phyloP scores from a whole-genome alignment of 2,888 invertebrate species.

The Latrodectus hesperus region DNA sequence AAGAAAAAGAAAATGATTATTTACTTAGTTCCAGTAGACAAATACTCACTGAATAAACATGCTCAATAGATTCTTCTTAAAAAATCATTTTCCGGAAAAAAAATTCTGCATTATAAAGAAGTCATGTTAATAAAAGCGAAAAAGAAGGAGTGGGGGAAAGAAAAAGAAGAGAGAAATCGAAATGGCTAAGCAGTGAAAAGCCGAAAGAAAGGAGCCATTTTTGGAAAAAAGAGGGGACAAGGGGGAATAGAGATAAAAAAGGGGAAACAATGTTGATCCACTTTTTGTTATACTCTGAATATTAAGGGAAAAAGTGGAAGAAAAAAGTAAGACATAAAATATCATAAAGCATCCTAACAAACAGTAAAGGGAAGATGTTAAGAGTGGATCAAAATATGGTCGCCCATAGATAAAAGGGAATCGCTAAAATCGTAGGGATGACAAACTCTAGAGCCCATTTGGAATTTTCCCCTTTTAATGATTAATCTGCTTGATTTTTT shows the following conservation, averaged over 20 bases:
- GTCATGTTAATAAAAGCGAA: conserved; percentile 61
- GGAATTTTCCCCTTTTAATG: conserved; percentile 44
- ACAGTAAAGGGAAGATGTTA: conserved; percentile 35
- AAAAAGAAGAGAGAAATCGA: background rate
- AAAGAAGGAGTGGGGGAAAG: conserved; percentile 1
- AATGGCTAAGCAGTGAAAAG: background rate
- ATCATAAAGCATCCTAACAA: conserved; percentile 55
- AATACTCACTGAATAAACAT: conserved; percentile 22
- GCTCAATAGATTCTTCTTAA: conserved; percentile 12
- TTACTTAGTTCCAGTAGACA: conserved; percentile 34
- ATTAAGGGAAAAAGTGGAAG: background rate
- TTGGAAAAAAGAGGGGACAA: background rate
- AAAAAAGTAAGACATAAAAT: conserved; percentile 29
- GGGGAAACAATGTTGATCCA: conserved; percentile 49
- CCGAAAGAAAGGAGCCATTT: conserved; percentile 51
- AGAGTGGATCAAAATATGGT: conserved; percentile 57
- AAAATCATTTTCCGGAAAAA: background rate
- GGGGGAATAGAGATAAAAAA: conserved; percentile 8
- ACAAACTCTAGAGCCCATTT: conserved; percentile 52
- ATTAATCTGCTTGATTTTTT: conserved; percentile 56
- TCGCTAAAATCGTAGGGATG: conserved; percentile 27
- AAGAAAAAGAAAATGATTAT: background rate
- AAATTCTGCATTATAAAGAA: conserved; percentile 17
- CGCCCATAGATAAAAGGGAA: conserved; percentile 58
- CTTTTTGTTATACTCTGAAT: conserved; percentile 32